Conservation (phyloP, 2,113 vertebrate genomes). For the Lagopus muta region DNA sequence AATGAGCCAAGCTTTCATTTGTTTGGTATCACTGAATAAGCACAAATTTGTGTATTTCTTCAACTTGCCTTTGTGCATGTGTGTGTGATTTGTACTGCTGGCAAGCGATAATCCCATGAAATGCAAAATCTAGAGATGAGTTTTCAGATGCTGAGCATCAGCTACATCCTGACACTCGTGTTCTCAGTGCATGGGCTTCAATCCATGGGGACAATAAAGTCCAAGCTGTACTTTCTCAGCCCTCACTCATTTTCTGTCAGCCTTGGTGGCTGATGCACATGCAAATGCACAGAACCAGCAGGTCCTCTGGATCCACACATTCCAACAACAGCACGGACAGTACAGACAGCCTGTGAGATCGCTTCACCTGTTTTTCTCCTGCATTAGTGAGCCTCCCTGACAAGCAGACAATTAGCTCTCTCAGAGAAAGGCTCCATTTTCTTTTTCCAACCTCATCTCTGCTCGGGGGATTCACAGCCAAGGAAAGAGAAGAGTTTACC, state of each 20-base stretch:
- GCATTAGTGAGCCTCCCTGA: not conserved
- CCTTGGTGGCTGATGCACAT: rapidly evolving
- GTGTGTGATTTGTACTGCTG: not conserved
- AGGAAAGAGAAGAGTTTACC: constrained; percentile 77
- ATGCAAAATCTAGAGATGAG: not conserved
- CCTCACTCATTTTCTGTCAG: not conserved
- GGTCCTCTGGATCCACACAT: rapidly evolving
- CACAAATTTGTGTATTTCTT: not conserved
- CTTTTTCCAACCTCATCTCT: not conserved
- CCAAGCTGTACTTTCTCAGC: not conserved
- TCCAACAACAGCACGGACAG: not conserved
- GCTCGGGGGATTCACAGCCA: not conserved
- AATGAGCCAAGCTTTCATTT: not conserved
- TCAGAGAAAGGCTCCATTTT: not conserved
- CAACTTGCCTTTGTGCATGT: not conserved
- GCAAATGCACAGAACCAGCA: not conserved
- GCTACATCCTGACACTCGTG: not conserved
- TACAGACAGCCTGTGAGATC: not conserved
- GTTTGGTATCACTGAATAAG: not conserved
- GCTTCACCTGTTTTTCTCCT: not conserved
- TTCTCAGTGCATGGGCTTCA: not conserved
- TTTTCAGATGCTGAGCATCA: not conserved
- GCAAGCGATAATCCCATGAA: not conserved
- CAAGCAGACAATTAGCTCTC: not conserved
- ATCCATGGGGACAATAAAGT: not conserved